A percentile compares a stretch with the other conserved stretches of the same genome.
These are phyloP conservation scores for Hoplias malabaricus DNA, from an alignment of 2,113 vertebrate genomes.

Conservation along the genomic window DNA sequence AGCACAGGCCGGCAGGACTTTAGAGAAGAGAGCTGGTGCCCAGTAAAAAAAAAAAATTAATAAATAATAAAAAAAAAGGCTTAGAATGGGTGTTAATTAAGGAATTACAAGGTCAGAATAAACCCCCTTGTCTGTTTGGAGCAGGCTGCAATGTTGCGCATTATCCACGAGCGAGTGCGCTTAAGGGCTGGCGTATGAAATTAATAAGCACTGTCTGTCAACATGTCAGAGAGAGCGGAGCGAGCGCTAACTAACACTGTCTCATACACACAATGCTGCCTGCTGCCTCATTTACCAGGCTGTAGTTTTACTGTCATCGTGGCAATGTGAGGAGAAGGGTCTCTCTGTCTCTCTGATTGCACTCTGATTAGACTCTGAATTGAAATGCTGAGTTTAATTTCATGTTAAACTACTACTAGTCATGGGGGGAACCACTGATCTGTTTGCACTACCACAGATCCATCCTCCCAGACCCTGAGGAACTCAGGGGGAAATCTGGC, in stretches of 20 bases:
- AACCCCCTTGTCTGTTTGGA: slow-evolving; percentile 32
- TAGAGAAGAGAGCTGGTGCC: not conserved
- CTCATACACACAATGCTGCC: slow-evolving; percentile 1
- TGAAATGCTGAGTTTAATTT: too few relatives aligned
- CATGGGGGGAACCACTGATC: too few relatives aligned
- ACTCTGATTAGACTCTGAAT: too few relatives aligned
- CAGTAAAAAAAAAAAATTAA: too few relatives aligned
- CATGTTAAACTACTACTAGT: too few relatives aligned
- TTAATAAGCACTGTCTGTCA: slow-evolving; percentile 41
- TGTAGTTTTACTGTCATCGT: slow-evolving; percentile 6
- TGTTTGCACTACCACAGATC: too few relatives aligned
- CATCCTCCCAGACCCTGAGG: too few relatives aligned
- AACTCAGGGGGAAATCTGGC: too few relatives aligned
- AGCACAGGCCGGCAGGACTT: slow-evolving; percentile 6
- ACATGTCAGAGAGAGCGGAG: slow-evolving; percentile 14
- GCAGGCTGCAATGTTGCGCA: slow-evolving; percentile 3
- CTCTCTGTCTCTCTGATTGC: not conserved
- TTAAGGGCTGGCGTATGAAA: slow-evolving; percentile 25
- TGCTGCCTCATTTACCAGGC: not conserved
- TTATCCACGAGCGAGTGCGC: slow-evolving; percentile 24
- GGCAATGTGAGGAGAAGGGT: not conserved
- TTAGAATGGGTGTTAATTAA: slow-evolving; percentile 51
- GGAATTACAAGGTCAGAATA: slow-evolving; percentile 40
- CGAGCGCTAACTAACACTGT: slow-evolving; percentile 6
- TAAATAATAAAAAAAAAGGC: too few relatives aligned